Evolutionary conservation across 2,888 invertebrate genomes (phyloP).

Genomic region (Lasioglossum leucozonium): DNA sequence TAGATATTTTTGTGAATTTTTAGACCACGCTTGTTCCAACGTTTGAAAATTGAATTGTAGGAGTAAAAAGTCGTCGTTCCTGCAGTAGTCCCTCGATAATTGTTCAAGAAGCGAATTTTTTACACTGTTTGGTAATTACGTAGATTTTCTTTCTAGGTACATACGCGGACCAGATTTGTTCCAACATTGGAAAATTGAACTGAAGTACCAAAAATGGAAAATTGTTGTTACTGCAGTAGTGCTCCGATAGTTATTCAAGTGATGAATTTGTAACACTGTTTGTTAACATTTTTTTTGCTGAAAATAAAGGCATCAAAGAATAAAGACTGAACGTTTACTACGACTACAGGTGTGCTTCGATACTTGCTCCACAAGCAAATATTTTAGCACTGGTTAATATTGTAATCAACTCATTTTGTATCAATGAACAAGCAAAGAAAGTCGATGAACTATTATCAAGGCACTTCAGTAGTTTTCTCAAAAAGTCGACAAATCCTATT

Average conservation of each 20-base stretch:
- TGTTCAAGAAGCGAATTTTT: neutral
- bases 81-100: neutral
- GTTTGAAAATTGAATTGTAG: neutral
- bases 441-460: neutral
- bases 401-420: too few relatives aligned
- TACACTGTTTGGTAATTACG: too few relatives aligned
- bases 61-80: neutral
- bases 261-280: too few relatives aligned
- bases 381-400: neutral
- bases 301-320: too few relatives aligned
- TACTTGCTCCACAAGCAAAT: neutral
- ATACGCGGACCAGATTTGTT: too few relatives aligned
- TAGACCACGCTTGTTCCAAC: neutral
- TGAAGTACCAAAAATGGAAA: too few relatives aligned
- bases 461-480: neutral
- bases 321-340: neutral
- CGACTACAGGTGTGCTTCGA: neutral
- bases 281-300: too few relatives aligned
- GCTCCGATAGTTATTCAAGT: too few relatives aligned
- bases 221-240: too few relatives aligned
- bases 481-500: neutral
- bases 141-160: too few relatives aligned
- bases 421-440: neutral
- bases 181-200: too few relatives aligned
- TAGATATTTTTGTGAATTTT: neutral